Evolutionary conservation across 30 jellyfish, hydroid and myxozoan species (phyloP).

Genomic region (Hydra vulgaris): DNA sequence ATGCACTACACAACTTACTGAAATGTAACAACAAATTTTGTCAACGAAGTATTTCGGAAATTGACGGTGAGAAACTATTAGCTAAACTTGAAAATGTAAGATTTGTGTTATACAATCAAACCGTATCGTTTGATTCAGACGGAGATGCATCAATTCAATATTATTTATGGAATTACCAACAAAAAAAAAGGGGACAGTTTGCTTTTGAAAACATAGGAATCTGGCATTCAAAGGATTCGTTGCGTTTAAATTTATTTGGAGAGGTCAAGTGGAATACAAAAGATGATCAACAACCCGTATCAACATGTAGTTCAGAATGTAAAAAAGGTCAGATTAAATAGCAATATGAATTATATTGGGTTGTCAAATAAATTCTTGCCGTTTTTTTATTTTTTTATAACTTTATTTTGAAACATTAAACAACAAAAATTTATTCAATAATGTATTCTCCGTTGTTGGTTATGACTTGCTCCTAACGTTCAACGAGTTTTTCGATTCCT

Average conservation of each 20-base stretch:
- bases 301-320: constrained; percentile 50
- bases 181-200: constrained; percentile 1
- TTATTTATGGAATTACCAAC: constrained; percentile 39
- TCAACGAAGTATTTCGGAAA: neutral
- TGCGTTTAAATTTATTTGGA: constrained; percentile 8
- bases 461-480: too few species aligned
- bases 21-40: constrained; percentile 36
- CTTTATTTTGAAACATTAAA: too few species aligned
- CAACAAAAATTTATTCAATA: too few species aligned
- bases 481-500: too few species aligned
- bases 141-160: constrained; percentile 32
- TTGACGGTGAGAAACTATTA: constrained; percentile 7
- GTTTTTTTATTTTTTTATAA: neutral
- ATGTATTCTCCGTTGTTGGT: too few species aligned
- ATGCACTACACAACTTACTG: constrained; percentile 47
- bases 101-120: constrained; percentile 37
- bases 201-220: constrained; percentile 27
- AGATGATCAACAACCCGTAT: constrained; percentile 1
- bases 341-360: too few species aligned
- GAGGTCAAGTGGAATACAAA: constrained; percentile 23
- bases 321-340: constrained; percentile 46
- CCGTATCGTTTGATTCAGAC: constrained; percentile 27
- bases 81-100: constrained; percentile 16
- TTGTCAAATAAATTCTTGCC: too few species aligned
- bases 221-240: constrained; percentile 20